phyloP scores from a whole-genome alignment of 2,888 invertebrate genomes.

The Parnassius smintheus region DNA sequence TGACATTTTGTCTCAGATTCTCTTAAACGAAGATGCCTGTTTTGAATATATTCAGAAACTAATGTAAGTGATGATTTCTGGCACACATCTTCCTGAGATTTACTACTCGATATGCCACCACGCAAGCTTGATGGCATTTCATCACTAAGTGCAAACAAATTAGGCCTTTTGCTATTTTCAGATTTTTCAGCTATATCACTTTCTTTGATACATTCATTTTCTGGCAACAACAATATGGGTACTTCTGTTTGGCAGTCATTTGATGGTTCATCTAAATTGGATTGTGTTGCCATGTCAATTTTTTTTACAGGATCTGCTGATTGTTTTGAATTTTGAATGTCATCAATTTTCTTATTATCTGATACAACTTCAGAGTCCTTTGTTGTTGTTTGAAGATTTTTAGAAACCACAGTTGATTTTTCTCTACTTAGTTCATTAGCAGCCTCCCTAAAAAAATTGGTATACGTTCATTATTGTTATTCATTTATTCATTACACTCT shows the following conservation, averaged over 20 bases:
- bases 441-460: slow-evolving; percentile 49
- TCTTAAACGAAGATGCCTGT: slow-evolving; percentile 58
- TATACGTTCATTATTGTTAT: not conserved
- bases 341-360: slow-evolving; percentile 32
- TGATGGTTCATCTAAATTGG: slow-evolving; percentile 53
- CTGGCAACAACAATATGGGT: slow-evolving; percentile 52
- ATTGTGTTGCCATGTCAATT: slow-evolving; percentile 68
- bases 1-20: slow-evolving; percentile 43
- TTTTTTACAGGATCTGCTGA: slow-evolving; percentile 36
- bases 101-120: slow-evolving; percentile 42
- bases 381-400: slow-evolving; percentile 38
- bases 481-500: too few species aligned
- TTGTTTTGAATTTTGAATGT: slow-evolving; percentile 31
- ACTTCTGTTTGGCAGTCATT: slow-evolving; percentile 58
- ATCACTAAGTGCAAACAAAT: slow-evolving; percentile 70
- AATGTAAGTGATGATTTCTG: slow-evolving; percentile 57
- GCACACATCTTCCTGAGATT: slow-evolving; percentile 38
- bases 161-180: slow-evolving; percentile 51
- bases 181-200: slow-evolving; percentile 45
- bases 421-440: slow-evolving; percentile 71
- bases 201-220: slow-evolving; percentile 51
- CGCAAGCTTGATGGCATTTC: slow-evolving; percentile 71
- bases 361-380: slow-evolving; percentile 36
- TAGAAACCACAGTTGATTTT: slow-evolving; percentile 50
- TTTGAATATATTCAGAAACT: slow-evolving; percentile 68